Base-by-base conservation (phyloP, 2,888 invertebrate genomes). In the Hydrotaea cyrtoneurina region DNA sequence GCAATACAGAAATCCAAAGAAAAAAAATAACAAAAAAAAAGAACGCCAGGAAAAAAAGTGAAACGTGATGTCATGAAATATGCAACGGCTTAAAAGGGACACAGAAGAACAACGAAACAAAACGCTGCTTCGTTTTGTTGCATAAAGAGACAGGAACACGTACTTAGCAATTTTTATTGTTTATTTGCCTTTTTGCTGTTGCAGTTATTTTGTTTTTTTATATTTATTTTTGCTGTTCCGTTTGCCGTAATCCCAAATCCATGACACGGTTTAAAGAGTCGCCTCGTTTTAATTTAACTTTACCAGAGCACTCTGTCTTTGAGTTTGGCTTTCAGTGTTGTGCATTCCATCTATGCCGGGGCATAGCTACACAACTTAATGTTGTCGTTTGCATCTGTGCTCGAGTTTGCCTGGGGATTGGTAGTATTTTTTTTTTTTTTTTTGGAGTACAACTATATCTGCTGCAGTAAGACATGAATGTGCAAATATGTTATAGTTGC, bases 51-150 rank as follows among this genome's bases (percentile, higher is more conserved):
- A 17, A 66, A 31, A 17, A 64, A 46, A 46, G 23, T 43, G 43
- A 69, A 69, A 69, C 69, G 69, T 69, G 69, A 69, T 69, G 59
- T 74, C 74, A 74, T 74, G 62, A 74, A 73, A 73, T 73, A 73
- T 73, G 73, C 73, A 73, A 69, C 23, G 46, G 21, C 69, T 23
- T 31, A 46, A 36, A 73, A 43, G 31, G 31, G 36, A 72, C 17
- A 57, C 39, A 0, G 13, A 46, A 76, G 5, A 50, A n/a, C 19
- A 75, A 46, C 15, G 46, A 62, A 36, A 23, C 11, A 46, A 75
- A 50, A 17, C 19, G 8, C 39, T 62, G 53, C 23, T 57, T 23
- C 21, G 4, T 36, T 71, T 59, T 59, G 15, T 39, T 57, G 43
- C 55, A 57, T 39, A n/a, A 19, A 31, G 26, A 76, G 55, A 57